Evolutionary conservation across 35 echinoderm and acorn worm species (phyloP), one percentile per base, ranked within the genome.

Genomic region (Lytechinus variegatus): DNA sequence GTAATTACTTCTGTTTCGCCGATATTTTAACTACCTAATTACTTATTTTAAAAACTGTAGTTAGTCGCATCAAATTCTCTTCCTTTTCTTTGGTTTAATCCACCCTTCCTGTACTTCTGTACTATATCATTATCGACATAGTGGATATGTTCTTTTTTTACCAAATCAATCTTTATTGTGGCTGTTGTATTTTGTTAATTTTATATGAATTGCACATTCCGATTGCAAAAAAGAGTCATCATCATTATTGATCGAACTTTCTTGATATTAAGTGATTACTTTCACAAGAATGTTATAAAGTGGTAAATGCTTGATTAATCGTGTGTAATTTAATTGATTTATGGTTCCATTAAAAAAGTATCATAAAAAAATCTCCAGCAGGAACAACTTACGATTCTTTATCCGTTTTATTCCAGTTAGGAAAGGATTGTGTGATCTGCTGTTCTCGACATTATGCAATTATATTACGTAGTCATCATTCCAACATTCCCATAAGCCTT

Each of bases 151-250:
- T 90, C 66, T n/a, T 79, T 52, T 89, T 90, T 90, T 52, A 90
- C 52, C 88, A 90, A 90, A 14, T 90, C 88, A 90, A 90, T 90
- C 88, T 52, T 90, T 10, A 90, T 52, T 90, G 88, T 90, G 16
- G 88, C 88, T 90, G 88, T 90, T 90, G 88, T 90, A 90, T 90
- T 44, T 79, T 90, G 88, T 90, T 90, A 54, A 90, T 90, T 90
- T 90, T 90, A 90, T 90, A 90, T 90, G 88, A 90, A 90, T 27
- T 90, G 88, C 88, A 90, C 88, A 90, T 90, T 90, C 88, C 88
- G 28, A 54, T 90, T 28, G 52, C 88, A 79, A 79, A 79, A 24
- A 79, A 79, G n/a, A 5, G 6, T 79, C 66, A 21, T 79, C 8
- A 60, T 60, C 8, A 60, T 60, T 60, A 44, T 16, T 60, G 57